phyloP scores from a whole-genome alignment of 2,888 invertebrate genomes.

The Eulithis prunata region DNA sequence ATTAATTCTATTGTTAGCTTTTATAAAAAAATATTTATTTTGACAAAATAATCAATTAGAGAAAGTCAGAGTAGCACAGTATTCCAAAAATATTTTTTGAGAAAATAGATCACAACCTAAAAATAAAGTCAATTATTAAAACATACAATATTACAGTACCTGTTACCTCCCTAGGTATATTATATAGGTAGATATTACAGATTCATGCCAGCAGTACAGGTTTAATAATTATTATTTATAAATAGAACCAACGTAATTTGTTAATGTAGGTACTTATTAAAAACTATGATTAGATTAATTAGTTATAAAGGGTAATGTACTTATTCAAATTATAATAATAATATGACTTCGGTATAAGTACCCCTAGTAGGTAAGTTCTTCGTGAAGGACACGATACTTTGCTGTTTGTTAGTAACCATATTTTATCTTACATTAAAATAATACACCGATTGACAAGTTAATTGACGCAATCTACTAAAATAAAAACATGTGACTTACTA shows the following conservation, averaged over 20 bases:
- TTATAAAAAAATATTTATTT: slow-evolving; percentile 68
- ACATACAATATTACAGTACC: slow-evolving; percentile 15
- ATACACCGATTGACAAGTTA: slow-evolving; percentile 71
- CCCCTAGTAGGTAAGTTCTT: slow-evolving; percentile 4
- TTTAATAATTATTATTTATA: neutral
- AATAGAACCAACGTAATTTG: neutral
- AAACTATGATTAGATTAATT: slow-evolving; percentile 8
- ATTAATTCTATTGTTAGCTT: slow-evolving; percentile 11
- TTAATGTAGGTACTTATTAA: neutral
- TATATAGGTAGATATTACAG: too few relatives aligned
- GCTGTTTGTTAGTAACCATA: slow-evolving; percentile 21
- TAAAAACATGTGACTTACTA: slow-evolving; percentile 42
- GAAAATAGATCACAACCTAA: slow-evolving; percentile 36
- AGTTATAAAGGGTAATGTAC: neutral
- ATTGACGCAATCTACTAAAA: slow-evolving; percentile 72
- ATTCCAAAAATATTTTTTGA: slow-evolving; percentile 33
- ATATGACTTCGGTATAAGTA: slow-evolving; percentile 12
- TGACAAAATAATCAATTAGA: slow-evolving; percentile 49
- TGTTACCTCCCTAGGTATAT: too few relatives aligned
- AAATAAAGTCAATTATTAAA: slow-evolving; percentile 23
- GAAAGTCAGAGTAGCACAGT: slow-evolving; percentile 40
- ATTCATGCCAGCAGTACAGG: too few relatives aligned
- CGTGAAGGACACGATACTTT: slow-evolving; percentile 5
- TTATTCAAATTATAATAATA: slow-evolving; percentile 2
- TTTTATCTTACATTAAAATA: slow-evolving; percentile 29